These are phyloP conservation scores for Pseudochirops cupreus DNA, from an alignment of 2,797 vertebrate species.

Conservation along the genomic window DNA sequence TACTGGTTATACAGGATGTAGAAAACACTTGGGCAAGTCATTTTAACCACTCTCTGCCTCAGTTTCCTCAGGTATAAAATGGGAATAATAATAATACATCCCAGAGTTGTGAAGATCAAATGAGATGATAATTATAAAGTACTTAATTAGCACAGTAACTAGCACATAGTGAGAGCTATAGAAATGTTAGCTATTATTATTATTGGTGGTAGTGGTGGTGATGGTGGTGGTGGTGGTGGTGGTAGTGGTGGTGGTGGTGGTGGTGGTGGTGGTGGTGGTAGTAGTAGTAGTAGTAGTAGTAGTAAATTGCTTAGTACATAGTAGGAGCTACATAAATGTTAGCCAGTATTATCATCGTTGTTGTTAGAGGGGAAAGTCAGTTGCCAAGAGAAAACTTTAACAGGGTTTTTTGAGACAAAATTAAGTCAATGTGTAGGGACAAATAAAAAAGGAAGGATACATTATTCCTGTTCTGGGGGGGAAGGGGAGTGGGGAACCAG, in stretches of 20 bases:
- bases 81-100: background rate
- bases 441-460: background rate
- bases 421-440: background rate
- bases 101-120: background rate
- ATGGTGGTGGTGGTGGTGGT: no score
- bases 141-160: background rate
- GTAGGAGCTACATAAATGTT: background rate
- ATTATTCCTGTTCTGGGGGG: background rate
- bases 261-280: no score
- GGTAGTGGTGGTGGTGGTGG: no score
- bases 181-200: background rate
- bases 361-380: background rate
- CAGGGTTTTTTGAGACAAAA: background rate
- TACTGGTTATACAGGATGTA: constrained; percentile 93
- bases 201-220: no score
- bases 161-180: background rate
- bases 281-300: background rate
- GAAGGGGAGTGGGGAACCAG: no score
- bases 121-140: background rate
- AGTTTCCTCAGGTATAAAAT: background rate
- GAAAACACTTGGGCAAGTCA: constrained; percentile 89
- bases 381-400: background rate
- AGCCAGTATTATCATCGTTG: background rate
- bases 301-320: background rate
- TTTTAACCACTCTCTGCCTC: background rate